phyloP scores from a whole-genome alignment of 2,797 vertebrate genomes.

The Rhinatrema bivittatum region DNA sequence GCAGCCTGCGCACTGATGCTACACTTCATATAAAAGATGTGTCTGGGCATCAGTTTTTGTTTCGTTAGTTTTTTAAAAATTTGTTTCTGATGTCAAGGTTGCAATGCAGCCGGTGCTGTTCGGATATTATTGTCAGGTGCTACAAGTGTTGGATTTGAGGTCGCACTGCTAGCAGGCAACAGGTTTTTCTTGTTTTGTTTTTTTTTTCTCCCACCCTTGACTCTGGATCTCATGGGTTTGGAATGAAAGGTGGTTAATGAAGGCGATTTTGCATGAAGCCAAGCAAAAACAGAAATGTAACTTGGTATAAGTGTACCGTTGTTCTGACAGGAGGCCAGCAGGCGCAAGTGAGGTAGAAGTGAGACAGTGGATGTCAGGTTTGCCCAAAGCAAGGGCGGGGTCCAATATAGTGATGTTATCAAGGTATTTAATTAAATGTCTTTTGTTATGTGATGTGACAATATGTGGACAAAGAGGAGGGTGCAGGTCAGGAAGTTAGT shows the following conservation, averaged over 20 bases:
- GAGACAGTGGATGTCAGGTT: slow-evolving; percentile 36
- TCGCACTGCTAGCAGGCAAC: slow-evolving; percentile 49
- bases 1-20: slow-evolving; percentile 50
- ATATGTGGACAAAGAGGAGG: slow-evolving; percentile 63
- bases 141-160: slow-evolving; percentile 51
- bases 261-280: too few species aligned
- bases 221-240: slow-evolving; percentile 55
- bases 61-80: slow-evolving; percentile 36
- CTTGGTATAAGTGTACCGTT: slow-evolving; percentile 23
- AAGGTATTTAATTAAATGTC: slow-evolving; percentile 75
- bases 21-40: slow-evolving; percentile 44
- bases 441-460: slow-evolving; percentile 74
- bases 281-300: slow-evolving; percentile 16
- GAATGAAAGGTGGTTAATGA: slow-evolving; percentile 42
- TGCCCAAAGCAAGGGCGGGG: slow-evolving; percentile 49
- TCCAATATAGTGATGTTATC: slow-evolving; percentile 75
- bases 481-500: slow-evolving; percentile 62
- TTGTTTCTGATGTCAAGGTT: slow-evolving; percentile 35
- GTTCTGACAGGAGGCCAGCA: slow-evolving; percentile 31
- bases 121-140: slow-evolving; percentile 61
- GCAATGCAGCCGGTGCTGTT: slow-evolving; percentile 67
- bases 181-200: too few species aligned
- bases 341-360: slow-evolving; percentile 47
- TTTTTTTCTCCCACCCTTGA: slow-evolving; percentile 21
- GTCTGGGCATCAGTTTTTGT: slow-evolving; percentile 43